Conservation (phyloP, 2,888 invertebrate genomes). For the Lasioglossum villosulum region DNA sequence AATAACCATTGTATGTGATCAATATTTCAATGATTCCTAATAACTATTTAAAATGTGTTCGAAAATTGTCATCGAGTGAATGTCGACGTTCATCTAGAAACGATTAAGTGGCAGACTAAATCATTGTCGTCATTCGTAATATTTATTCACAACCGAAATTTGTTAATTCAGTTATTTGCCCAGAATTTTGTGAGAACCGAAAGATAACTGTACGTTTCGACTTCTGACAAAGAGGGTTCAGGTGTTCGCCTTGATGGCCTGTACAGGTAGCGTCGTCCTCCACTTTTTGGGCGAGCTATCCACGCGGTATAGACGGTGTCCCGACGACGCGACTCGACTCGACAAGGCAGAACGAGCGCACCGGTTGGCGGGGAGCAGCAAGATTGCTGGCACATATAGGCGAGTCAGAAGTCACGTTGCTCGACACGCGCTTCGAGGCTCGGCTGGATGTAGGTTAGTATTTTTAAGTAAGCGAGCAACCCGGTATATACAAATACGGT, state of each 20-base stretch:
- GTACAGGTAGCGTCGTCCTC: background rate
- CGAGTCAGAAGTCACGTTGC: constrained; percentile 81
- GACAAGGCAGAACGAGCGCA: constrained; percentile 11
- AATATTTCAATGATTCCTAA: too few relatives aligned
- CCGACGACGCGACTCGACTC: background rate
- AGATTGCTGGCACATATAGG: constrained; percentile 51
- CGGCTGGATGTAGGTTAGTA: constrained; percentile 80
- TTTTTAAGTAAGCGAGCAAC: constrained; percentile 77
- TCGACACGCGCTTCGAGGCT: constrained; percentile 78
- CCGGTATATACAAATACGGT: constrained; percentile 62
- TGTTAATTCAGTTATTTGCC: too few relatives aligned
- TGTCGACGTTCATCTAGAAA: too few relatives aligned
- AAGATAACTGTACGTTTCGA: background rate
- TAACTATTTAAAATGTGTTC: too few relatives aligned
- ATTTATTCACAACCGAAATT: too few relatives aligned
- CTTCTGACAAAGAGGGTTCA: background rate
- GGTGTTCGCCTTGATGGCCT: background rate
- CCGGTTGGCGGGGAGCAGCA: constrained; percentile 27
- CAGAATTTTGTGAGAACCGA: background rate
- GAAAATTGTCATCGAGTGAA: too few relatives aligned
- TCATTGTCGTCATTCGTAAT: too few relatives aligned
- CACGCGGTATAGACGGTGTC: constrained; percentile 11
- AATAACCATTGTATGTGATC: too few relatives aligned
- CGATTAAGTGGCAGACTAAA: too few relatives aligned
- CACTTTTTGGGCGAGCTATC: constrained; percentile 1